Base-by-base conservation (phyloP, 53 echinoderm and acorn worm genomes). In the Temnopleurus reevesii region DNA sequence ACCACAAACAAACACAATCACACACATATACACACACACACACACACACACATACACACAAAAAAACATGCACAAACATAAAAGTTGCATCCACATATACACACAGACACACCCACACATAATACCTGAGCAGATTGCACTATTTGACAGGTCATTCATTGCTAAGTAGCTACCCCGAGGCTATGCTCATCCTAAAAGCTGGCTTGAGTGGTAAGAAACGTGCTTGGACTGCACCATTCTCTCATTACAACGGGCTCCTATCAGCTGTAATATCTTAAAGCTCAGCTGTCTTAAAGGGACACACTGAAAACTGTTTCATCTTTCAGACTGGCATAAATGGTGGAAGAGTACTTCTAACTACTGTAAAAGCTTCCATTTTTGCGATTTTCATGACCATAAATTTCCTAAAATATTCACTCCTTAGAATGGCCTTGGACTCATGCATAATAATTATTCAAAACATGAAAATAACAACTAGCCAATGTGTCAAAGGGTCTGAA, bases 221-320 rank as follows among this genome's bases (percentile, higher is more conserved):
- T 79, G 79, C 79, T 17, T 29, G 30, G 79, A 79, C 79, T 79
- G 46, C 49, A 79, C 79, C 79, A 79, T 2, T 79, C 49, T 47
- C 18, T 28, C 27, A 46, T 79, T 79, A 79, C 18, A 8, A 2
- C 12, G 33, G 35, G 38, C 36, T 71, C 10, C 71, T 7, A 71
- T 71, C 41, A 43, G 71, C 21, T 71, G 29, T 12, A 47, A 18
- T 59, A 0, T 12, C 59, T 59, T 26, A 59, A 26, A 59, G 59
- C 17, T 7, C 34, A 9, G 21, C 29, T 79, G n/a, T n/a, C n/a
- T n/a, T 79, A 79, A 79, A 79, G 79, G 46, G 79, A 79, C 13
- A 6, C 1, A 47, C 46, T 79, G n/a, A 15, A 36, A 2, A n/a
- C 21, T n/a, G 8, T 19, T 3, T n/a, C 2, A n/a, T 24, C 15